These are phyloP conservation scores for Hyles lineata DNA, from an alignment of 2,888 invertebrate genomes.

Conservation along the genomic window DNA sequence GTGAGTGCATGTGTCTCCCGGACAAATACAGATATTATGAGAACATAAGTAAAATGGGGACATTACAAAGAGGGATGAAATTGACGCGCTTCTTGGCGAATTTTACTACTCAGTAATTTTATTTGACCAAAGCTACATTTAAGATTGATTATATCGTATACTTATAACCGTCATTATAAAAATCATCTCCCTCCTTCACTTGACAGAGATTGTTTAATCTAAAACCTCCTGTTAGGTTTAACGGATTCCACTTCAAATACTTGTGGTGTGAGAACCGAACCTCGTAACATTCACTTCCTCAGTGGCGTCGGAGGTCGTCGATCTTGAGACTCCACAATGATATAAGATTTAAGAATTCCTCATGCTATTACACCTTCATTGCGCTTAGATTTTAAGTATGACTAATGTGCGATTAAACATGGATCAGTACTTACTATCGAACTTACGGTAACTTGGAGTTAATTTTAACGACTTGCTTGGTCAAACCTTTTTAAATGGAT, in stretches of 20 bases:
- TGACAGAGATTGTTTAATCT: neutral
- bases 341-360: conserved; percentile 19
- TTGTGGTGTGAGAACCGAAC: conserved; percentile 14
- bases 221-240: neutral
- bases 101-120: too few species aligned
- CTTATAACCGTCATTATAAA: too few species aligned
- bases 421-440: conserved; percentile 5
- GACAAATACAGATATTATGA: too few species aligned
- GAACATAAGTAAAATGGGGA: too few species aligned
- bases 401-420: conserved; percentile 17
- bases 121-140: too few species aligned
- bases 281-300: conserved; percentile 14
- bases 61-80: too few species aligned
- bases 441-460: neutral
- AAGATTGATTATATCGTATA: too few species aligned
- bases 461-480: neutral
- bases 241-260: neutral
- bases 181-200: neutral
- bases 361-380: conserved; percentile 8
- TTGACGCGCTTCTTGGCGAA: too few species aligned
- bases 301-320: conserved; percentile 9
- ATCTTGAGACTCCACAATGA: conserved; percentile 9
- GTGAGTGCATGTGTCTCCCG: too few species aligned
- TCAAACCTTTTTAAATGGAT: neutral
- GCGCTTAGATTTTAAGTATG: conserved; percentile 5